A percentile compares a stretch with the other conserved stretches of the same genome.
Conservation (phyloP, 2,113 vertebrate species). For the Petaurus breviceps region DNA sequence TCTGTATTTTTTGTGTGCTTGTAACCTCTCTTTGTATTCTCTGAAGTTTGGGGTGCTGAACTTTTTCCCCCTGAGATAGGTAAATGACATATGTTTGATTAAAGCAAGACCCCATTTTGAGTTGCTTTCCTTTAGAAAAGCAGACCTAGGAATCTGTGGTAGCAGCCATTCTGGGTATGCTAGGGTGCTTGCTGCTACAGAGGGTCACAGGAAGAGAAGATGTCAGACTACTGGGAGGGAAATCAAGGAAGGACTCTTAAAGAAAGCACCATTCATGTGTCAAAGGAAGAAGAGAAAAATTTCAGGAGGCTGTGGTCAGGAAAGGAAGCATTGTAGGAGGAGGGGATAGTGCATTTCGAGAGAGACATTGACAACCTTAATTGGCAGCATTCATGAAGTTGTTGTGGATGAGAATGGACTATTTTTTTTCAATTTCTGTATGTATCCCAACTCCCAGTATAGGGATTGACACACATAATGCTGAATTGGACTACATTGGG, state of each 20-base stretch:
- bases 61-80: too few species aligned
- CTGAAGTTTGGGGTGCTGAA: too few species aligned
- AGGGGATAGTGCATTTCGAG: neutral
- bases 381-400: neutral
- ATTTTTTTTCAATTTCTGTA: neutral
- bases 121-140: too few species aligned
- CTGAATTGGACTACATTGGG: neutral
- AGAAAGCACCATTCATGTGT: neutral
- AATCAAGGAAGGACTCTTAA: neutral
- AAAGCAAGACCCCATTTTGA: too few species aligned
- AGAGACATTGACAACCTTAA: neutral
- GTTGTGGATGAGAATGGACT: neutral
- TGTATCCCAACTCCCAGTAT: neutral
- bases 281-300: neutral
- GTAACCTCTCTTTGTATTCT: too few species aligned
- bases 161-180: too few species aligned
- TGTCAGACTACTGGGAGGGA: neutral
- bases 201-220: neutral
- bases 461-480: neutral
- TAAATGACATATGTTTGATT: too few species aligned
- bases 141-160: too few species aligned
- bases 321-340: neutral
- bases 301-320: neutral
- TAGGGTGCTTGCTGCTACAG: too few species aligned
- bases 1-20: too few species aligned